A percentile compares a stretch with the other conserved stretches of the same genome.
phyloP scores from a whole-genome alignment of 2,888 invertebrate species.

The Sphinx pinastri region DNA sequence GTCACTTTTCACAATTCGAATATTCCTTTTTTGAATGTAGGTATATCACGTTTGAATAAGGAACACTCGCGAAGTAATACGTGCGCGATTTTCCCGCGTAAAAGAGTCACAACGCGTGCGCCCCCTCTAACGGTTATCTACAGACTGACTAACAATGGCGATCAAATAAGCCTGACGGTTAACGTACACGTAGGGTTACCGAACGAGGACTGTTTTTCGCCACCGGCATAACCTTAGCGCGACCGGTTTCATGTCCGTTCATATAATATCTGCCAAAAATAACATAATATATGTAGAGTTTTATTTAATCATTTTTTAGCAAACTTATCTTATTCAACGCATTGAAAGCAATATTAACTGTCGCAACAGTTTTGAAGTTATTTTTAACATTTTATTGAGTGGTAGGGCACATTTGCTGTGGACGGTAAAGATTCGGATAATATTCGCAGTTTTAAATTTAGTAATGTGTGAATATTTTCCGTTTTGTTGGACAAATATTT shows the following conservation, averaged over 20 bases:
- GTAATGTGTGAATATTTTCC: not conserved
- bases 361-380: conserved; percentile 16
- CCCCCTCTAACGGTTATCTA: conserved; percentile 44
- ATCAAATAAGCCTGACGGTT: conserved; percentile 34
- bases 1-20: conserved; percentile 35
- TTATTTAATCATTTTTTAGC: conserved; percentile 19
- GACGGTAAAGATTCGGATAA: conserved; percentile 6
- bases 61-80: conserved; percentile 42
- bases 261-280: conserved; percentile 59
- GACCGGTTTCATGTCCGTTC: conserved; percentile 61
- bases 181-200: conserved; percentile 37
- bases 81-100: conserved; percentile 63
- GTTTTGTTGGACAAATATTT: not conserved
- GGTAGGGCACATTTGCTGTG: not conserved
- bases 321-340: conserved; percentile 6
- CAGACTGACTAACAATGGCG: conserved; percentile 50
- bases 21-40: not conserved
- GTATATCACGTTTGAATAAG: conserved; percentile 29
- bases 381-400: conserved; percentile 7
- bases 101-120: conserved; percentile 54
- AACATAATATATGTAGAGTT: conserved; percentile 38
- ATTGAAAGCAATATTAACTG: not conserved
- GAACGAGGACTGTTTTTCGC: conserved; percentile 44
- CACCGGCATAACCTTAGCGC: conserved; percentile 55
- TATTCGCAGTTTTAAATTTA: not conserved